These are phyloP conservation scores for Sylvietta virens DNA, from an alignment of 2,113 vertebrate species.

Conservation along the genomic window DNA sequence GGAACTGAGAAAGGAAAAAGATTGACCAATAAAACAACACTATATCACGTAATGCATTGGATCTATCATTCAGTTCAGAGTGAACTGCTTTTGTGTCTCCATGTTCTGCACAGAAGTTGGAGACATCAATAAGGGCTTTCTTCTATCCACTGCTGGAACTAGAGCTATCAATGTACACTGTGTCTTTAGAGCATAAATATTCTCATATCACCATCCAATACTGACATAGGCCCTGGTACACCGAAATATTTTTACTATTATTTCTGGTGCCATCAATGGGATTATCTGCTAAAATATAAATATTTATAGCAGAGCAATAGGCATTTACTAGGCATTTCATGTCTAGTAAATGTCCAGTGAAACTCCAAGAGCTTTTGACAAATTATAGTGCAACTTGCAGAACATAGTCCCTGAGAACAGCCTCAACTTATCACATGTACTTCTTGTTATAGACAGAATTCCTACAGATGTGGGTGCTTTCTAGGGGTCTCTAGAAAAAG, in stretches of 20 bases:
- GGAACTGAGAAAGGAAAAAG: neutral
- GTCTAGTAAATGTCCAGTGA: neutral
- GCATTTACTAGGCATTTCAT: too few relatives aligned
- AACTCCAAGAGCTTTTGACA: neutral
- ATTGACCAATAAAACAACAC: neutral
- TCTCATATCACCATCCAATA: neutral
- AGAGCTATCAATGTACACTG: neutral
- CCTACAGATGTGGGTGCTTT: neutral
- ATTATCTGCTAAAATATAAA: neutral
- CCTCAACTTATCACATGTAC: neutral
- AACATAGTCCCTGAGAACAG: accelerated
- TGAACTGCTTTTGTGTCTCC: neutral
- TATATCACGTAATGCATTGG: neutral
- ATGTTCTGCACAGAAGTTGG: neutral
- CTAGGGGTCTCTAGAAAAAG: neutral
- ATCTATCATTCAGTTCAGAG: neutral
- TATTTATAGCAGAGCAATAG: neutral
- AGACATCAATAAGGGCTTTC: neutral
- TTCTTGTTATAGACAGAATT: neutral
- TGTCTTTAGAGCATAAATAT: neutral
- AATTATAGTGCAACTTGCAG: neutral
- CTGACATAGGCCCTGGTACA: neutral
- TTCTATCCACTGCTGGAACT: neutral
- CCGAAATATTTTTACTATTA: neutral
- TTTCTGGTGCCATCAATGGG: neutral